Conservation (phyloP, 2,888 invertebrate species). For the Pyrocoelia pectoralis region DNA sequence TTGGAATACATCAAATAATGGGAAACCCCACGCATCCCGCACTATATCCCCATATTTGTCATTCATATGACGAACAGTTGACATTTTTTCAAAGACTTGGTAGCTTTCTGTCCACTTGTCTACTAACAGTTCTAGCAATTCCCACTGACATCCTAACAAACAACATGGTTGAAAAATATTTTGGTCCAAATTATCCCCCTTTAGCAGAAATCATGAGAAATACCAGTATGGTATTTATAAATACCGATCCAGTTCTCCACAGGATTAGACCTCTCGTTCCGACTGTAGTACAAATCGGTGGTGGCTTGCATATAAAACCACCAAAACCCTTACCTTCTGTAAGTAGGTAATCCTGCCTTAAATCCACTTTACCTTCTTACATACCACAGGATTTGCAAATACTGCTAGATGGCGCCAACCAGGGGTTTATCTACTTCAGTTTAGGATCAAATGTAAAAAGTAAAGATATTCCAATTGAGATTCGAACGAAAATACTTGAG, state of each 20-base stretch:
- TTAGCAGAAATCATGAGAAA: background rate
- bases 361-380: too few relatives aligned
- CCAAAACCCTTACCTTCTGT: background rate
- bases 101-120: background rate
- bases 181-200: background rate
- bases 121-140: background rate
- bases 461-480: too few relatives aligned
- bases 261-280: background rate
- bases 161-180: background rate
- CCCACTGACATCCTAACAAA: background rate
- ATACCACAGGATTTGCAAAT: too few relatives aligned
- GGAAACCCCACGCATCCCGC: background rate
- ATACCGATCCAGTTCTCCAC: background rate
- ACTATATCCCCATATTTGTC: background rate
- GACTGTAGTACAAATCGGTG: background rate
- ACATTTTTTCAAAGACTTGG: background rate
- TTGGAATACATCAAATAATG: background rate
- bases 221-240: background rate
- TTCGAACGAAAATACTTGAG: too few relatives aligned
- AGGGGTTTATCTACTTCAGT: too few relatives aligned
- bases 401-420: too few relatives aligned
- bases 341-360: too few relatives aligned
- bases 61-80: background rate
- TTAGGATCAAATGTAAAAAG: too few relatives aligned
- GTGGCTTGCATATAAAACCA: background rate